A percentile compares a stretch with the other conserved stretches of the same genome.
These are phyloP conservation scores for Dendrolimus pini DNA, from an alignment of 2,888 invertebrate species.

Conservation along the genomic window DNA sequence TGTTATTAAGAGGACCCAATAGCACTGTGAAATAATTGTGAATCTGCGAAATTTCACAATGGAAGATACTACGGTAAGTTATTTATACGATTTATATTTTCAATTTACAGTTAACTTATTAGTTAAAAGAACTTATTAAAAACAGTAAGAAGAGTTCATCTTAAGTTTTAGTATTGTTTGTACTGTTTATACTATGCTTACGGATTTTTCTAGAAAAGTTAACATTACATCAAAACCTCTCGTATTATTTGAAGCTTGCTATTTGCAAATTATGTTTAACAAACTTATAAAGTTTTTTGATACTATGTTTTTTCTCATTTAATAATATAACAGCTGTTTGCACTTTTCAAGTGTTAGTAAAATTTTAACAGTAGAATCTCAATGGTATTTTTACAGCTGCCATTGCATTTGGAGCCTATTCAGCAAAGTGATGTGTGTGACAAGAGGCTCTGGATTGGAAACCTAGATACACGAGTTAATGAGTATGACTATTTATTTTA, in stretches of 20 bases:
- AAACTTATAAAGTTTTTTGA: neutral
- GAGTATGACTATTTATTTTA: constrained; percentile 85
- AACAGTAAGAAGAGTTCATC: too few species aligned
- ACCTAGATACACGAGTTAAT: constrained; percentile 91
- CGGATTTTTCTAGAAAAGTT: neutral
- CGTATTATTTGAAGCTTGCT: neutral
- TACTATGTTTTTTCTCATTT: too few species aligned
- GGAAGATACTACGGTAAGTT: constrained; percentile 50
- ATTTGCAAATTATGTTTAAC: neutral
- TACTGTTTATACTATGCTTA: neutral
- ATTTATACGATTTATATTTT: neutral
- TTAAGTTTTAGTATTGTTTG: too few species aligned
- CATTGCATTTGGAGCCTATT: constrained; percentile 75
- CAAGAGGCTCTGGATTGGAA: constrained; percentile 93
- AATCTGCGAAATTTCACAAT: constrained; percentile 15
- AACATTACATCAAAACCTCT: neutral
- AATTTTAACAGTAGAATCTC: too few species aligned
- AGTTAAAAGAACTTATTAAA: too few species aligned
- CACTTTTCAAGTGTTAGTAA: too few species aligned
- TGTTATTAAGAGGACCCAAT: too few species aligned
- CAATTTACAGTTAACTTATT: too few species aligned
- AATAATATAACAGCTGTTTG: too few species aligned
- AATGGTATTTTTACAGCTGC: constrained; percentile 41
- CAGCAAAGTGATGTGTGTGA: constrained; percentile 77
- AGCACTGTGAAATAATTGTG: too few species aligned